Base-by-base conservation (phyloP, 2,113 vertebrate species). In the Sporophila hypoxantha region DNA sequence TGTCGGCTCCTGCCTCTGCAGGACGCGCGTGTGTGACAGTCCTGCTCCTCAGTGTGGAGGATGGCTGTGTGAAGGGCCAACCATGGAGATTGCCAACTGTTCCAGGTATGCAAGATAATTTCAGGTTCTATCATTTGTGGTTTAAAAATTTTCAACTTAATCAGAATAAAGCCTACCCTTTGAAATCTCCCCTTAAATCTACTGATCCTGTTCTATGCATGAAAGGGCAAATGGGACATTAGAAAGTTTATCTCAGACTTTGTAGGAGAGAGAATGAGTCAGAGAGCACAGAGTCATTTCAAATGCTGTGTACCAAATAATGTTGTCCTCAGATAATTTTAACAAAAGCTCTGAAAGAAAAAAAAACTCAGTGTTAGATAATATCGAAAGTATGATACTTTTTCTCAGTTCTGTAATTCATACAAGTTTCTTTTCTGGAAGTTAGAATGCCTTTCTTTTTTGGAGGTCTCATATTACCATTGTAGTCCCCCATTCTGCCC, bases 51-150 rank as follows among this genome's bases (percentile, higher is more conserved):
- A 97, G 91, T 99, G 99, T 61, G 99, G 98, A 2, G 99, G 99
- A 1, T 98, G 97, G 95, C 96, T 95, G n/a, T 99, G 99, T 62
- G 96, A 98, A 30, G 99, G 99, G 47, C 97, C 98, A 87, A 98
- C 97, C 17, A 96, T 98, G 91, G 98, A 99, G 94, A 98, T 99
- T 29, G 96, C 98, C 85, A 99, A 99, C 96, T 99, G 99, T 70
- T 99, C 99, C 95, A 98, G 99, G 99, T 99, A 96, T 7, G 75
- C 44, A 22, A 47, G 46, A 44, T 29, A 49, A 69, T 69, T 32
- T 53, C 65, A 70, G 8, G 21, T 53, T 75, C 13, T 42, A 3
- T 55, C 1, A 0, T 26, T 62, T 27, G 21, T n/a, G 8, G 3
- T 64, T 85, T 30, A 15, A 27, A 69, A 8, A 2, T 14, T 76